Conservation (phyloP, 1,140 invertebrate genomes). For the Diuraphis noxia region DNA sequence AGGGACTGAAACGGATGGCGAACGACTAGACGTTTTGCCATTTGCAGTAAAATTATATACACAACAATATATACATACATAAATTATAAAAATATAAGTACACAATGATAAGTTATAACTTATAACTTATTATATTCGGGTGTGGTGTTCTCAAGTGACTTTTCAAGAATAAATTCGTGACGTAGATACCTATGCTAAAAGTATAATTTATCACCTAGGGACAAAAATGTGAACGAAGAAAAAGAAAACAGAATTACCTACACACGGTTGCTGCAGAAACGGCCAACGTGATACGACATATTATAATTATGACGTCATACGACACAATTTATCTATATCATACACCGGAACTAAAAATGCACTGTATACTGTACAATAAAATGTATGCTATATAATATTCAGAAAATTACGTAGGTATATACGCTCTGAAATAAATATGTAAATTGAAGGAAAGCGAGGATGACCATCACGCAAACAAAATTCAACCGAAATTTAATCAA, state of each 20-base stretch:
- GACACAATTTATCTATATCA: background rate
- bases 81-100: background rate
- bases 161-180: background rate
- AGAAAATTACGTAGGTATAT: background rate
- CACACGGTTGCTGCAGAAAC: background rate
- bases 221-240: background rate
- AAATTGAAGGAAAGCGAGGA: background rate
- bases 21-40: background rate
- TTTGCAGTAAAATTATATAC: background rate
- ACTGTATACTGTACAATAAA: background rate
- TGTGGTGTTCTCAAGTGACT: background rate
- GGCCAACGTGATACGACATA: background rate
- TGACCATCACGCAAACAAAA: background rate
- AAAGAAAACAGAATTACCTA: background rate
- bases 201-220: background rate
- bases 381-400: background rate
- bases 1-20: background rate
- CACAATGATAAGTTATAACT: conserved; percentile 12
- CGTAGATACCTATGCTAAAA: background rate
- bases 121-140: background rate
- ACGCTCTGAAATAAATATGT: background rate
- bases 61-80: background rate
- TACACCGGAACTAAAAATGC: background rate
- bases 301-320: too few relatives aligned
- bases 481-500: conserved; percentile 7